Evolutionary conservation across 2,113 vertebrate species (phyloP).

Genomic region (Nipponia nippon): DNA sequence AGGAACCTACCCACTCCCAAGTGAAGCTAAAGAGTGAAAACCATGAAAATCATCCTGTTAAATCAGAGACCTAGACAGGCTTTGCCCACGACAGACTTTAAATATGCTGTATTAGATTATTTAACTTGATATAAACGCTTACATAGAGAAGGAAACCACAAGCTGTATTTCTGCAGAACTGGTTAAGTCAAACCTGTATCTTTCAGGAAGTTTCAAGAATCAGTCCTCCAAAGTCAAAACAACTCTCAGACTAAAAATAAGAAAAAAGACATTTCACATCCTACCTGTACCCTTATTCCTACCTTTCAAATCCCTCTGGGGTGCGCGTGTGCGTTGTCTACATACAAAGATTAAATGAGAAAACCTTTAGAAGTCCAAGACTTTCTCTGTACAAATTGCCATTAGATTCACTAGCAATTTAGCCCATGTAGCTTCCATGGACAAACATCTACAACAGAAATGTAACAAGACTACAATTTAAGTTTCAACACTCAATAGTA

Average conservation of each 20-base stretch:
- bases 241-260: background rate
- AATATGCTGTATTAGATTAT: rapidly evolving
- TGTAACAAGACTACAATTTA: background rate
- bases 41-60: background rate
- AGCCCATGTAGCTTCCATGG: background rate
- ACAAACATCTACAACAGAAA: background rate
- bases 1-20: background rate
- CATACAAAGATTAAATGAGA: background rate
- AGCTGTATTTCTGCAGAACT: background rate
- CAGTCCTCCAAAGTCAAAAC: background rate
- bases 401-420: background rate
- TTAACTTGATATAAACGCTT: background rate
- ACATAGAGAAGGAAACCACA: background rate
- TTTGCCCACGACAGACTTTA: background rate
- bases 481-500: background rate
- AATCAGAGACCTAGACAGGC: background rate
- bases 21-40: background rate
- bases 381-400: background rate
- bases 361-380: background rate
- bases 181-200: background rate
- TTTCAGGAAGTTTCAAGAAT: background rate
- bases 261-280: background rate
- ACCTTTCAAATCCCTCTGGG: background rate
- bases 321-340: background rate
- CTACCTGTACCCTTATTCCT: background rate